Percentiles rank a stretch among this genome's conserved stretches.
phyloP scores from a whole-genome alignment of 2,113 vertebrate species.

The Gasterosteus nipponicus region DNA sequence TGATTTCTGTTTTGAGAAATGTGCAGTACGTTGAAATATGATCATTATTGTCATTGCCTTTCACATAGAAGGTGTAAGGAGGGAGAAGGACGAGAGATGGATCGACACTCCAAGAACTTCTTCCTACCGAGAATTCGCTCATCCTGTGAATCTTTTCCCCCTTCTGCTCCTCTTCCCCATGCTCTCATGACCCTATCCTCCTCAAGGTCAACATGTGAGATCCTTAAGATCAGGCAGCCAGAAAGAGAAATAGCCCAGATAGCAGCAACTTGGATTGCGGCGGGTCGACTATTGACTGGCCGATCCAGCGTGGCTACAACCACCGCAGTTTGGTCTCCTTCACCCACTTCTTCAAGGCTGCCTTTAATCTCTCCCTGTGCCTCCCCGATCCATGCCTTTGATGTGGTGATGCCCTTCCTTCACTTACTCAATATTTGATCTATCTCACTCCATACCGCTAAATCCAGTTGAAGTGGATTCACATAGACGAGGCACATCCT shows the following conservation, averaged over 20 bases:
- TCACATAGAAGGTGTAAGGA: conserved; percentile 13
- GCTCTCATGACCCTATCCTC: conserved; percentile 36
- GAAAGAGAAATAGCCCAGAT: conserved; percentile 23
- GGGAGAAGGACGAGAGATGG: conserved; percentile 4
- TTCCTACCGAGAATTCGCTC: conserved; percentile 8
- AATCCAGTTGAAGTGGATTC: conserved; percentile 74
- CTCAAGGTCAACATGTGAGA: conserved; percentile 63
- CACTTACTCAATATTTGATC: conserved; percentile 82
- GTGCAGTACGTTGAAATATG: conserved; percentile 15
- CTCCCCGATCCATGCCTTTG: conserved; percentile 76
- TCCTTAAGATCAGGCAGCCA: conserved; percentile 53
- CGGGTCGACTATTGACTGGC: conserved; percentile 73
- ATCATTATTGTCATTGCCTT: conserved; percentile 15
- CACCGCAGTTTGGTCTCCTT: conserved; percentile 77
- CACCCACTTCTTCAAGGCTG: conserved; percentile 82
- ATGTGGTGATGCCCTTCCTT: conserved; percentile 78
- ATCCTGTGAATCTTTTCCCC: conserved; percentile 25
- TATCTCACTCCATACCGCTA: conserved; percentile 72
- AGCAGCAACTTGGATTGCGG: conserved; percentile 54
- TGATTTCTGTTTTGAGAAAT: conserved; percentile 21
- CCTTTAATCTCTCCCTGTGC: conserved; percentile 81
- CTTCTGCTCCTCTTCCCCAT: conserved; percentile 14
- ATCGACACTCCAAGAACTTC: conserved; percentile 15
- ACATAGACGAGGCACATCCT: conserved; percentile 49
- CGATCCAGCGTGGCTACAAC: conserved; percentile 60